These are phyloP conservation scores for Phyto melanocephala DNA, from an alignment of 2,888 invertebrate species.

Conservation along the genomic window DNA sequence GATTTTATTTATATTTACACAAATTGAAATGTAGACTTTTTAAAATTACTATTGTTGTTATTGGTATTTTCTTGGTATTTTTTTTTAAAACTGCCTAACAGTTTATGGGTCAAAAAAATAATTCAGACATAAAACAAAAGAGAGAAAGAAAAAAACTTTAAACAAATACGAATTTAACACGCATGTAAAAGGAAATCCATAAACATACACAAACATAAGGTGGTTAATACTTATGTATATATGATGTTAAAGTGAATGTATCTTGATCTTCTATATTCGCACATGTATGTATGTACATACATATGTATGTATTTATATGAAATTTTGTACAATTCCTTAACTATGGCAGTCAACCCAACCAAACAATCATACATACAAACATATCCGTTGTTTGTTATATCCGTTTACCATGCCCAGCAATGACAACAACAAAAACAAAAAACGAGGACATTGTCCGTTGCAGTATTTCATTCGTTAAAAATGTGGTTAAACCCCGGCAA, in stretches of 20 bases:
- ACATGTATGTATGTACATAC: background rate
- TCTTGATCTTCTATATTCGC: too few species aligned
- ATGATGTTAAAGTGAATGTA: too few species aligned
- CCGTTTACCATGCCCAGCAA: conserved; percentile 21
- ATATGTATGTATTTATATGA: background rate
- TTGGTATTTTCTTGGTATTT: conserved; percentile 32
- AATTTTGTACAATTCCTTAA: conserved; percentile 20
- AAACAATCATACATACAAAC: conserved; percentile 1
- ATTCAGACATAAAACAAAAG: background rate
- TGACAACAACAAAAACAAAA: background rate
- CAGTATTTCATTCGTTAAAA: conserved; percentile 44
- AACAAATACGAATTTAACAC: conserved; percentile 41
- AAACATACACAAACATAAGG: background rate
- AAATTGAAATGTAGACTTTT: conserved; percentile 31
- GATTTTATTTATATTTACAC: conserved; percentile 15
- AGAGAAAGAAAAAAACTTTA: background rate
- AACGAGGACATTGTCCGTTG: conserved; percentile 62
- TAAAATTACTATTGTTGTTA: too few species aligned
- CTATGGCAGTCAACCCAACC: conserved; percentile 32
- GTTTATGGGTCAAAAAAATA: conserved; percentile 52
- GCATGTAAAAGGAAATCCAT: conserved; percentile 41
- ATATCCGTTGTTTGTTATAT: conserved; percentile 40
- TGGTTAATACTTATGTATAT: background rate
- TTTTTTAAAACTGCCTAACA: background rate
- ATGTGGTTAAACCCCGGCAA: conserved; percentile 52